These are phyloP conservation scores for Otocyon megalotis DNA, from an alignment of 2,113 vertebrate species.

Conservation along the genomic window DNA sequence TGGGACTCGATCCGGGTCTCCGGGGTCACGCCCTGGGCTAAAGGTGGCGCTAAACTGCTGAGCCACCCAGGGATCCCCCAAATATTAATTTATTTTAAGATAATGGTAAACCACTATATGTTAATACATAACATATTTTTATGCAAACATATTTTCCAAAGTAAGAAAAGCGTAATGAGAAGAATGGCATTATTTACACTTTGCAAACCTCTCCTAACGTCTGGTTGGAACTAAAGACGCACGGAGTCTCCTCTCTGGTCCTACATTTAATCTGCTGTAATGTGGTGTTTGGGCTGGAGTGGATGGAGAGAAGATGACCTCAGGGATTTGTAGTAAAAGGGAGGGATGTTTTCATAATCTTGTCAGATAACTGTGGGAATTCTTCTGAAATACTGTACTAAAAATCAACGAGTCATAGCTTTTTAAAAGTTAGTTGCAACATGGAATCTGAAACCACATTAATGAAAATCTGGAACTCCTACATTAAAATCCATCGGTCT, in stretches of 20 bases:
- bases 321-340: neutral
- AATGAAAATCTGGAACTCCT: neutral
- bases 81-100: neutral
- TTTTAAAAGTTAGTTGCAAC: neutral
- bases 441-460: neutral
- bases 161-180: neutral
- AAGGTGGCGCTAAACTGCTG: too few species aligned
- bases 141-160: neutral
- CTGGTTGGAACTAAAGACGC: neutral
- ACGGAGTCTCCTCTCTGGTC: neutral
- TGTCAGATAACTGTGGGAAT: neutral
- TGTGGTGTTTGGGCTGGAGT: neutral
- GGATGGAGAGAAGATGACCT: neutral
- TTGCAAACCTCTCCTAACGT: neutral
- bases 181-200: neutral
- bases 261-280: neutral
- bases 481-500: neutral
- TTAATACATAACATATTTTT: neutral
- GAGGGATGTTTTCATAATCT: neutral
- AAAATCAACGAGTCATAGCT: neutral
- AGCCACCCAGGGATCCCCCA: too few species aligned
- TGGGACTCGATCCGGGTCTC: too few species aligned
- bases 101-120: neutral
- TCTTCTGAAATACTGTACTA: neutral
- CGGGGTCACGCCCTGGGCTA: too few species aligned